Conservation (phyloP, 2,797 vertebrate species). For the Nyctibius grandis region DNA sequence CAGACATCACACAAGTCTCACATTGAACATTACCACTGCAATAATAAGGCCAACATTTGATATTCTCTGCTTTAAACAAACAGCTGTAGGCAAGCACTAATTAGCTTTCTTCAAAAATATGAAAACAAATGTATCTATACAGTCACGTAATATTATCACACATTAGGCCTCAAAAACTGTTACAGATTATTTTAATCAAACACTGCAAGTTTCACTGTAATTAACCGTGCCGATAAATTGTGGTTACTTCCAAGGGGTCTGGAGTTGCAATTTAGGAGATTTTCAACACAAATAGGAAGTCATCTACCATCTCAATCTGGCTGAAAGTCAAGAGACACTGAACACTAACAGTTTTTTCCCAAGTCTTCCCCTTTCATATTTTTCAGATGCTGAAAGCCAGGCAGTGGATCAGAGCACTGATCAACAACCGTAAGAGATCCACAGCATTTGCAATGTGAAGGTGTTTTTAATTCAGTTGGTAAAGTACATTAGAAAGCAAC, state of each 20-base stretch:
- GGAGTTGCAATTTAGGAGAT: background rate
- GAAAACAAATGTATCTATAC: background rate
- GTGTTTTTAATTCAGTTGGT: background rate
- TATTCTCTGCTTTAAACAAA: background rate
- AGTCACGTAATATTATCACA: background rate
- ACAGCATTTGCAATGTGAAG: background rate
- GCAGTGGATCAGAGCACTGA: background rate
- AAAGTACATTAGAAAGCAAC: background rate
- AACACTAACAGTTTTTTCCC: background rate
- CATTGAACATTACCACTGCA: background rate
- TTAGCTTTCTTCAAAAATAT: background rate
- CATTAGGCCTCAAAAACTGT: background rate
- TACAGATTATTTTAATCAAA: background rate
- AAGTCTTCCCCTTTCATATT: background rate
- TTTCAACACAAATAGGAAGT: background rate
- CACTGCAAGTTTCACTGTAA: background rate
- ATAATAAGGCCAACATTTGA: background rate
- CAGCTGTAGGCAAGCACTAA: background rate
- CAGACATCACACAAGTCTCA: fast-evolving
- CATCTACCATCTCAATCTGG: background rate
- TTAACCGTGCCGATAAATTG: background rate
- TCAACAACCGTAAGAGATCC: background rate
- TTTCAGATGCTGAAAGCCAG: background rate
- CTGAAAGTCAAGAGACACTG: background rate
- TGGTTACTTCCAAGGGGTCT: background rate